Conservation (phyloP, 2,113 vertebrate genomes). For the Nipponia nippon region DNA sequence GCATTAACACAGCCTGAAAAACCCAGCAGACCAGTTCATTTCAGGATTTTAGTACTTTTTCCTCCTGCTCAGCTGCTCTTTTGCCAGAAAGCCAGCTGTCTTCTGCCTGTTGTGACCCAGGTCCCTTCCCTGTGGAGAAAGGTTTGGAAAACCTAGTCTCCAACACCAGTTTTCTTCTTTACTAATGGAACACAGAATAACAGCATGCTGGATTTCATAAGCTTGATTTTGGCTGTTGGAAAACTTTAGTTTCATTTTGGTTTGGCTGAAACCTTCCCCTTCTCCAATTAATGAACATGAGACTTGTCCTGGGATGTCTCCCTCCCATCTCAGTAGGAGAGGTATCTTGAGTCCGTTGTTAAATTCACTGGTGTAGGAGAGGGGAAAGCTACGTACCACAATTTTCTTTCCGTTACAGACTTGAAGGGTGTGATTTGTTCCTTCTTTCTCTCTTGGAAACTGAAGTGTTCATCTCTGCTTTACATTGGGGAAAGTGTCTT, state of each 20-base stretch:
- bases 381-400: neutral
- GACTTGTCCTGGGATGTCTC: neutral
- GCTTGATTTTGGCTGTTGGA: conserved; percentile 16
- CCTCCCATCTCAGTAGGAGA: conserved; percentile 26
- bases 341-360: neutral
- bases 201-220: neutral
- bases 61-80: neutral
- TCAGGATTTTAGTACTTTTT: neutral
- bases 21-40: neutral
- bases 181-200: neutral
- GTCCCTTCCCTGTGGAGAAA: neutral
- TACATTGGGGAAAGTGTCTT: neutral
- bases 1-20: neutral
- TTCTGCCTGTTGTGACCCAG: neutral
- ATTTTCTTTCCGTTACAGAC: conserved; percentile 27
- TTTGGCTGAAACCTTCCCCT: neutral
- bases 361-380: neutral
- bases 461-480: neutral
- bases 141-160: conserved; percentile 36
- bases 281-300: neutral
- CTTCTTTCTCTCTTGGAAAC: conserved; percentile 5
- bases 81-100: conserved; percentile 29
- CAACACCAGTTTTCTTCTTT: neutral
- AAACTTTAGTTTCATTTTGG: conserved; percentile 55
- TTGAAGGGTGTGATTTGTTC: neutral